Conservation (phyloP, 2,888 invertebrate species). For the Euphydryas editha region DNA sequence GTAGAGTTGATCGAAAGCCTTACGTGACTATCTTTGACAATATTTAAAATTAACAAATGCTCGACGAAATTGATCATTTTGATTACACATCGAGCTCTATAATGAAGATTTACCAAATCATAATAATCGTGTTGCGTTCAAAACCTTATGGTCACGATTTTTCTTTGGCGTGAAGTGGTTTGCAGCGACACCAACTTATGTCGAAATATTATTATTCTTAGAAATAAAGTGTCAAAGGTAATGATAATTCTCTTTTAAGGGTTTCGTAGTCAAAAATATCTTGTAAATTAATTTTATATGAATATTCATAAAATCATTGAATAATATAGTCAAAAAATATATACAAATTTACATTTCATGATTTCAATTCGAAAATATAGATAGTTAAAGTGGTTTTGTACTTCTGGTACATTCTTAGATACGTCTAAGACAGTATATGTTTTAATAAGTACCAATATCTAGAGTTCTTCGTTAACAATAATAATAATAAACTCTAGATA, state of each 20-base stretch:
- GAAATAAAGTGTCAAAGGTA: slow-evolving; percentile 7
- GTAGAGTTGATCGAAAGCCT: slow-evolving; percentile 45
- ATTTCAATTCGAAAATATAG: too few species aligned
- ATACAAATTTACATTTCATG: too few species aligned
- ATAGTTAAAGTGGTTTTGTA: too few species aligned
- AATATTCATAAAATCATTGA: too few species aligned
- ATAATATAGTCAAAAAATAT: too few species aligned
- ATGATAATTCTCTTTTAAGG: background rate
- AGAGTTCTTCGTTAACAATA: too few species aligned
- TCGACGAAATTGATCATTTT: slow-evolving; percentile 66
- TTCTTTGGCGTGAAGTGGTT: slow-evolving; percentile 48
- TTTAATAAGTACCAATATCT: too few species aligned
- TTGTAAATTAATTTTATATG: too few species aligned
- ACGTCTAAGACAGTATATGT: too few species aligned
- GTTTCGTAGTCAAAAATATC: slow-evolving; percentile 2
- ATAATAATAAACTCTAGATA: too few species aligned
- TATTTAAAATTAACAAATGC: slow-evolving; percentile 71
- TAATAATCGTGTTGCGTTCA: slow-evolving; percentile 59
- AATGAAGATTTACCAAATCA: slow-evolving; percentile 69
- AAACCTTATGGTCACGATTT: slow-evolving; percentile 54
- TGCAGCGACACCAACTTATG: slow-evolving; percentile 47
- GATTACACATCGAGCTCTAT: slow-evolving; percentile 61
- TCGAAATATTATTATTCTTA: slow-evolving; percentile 50
- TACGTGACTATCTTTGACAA: slow-evolving; percentile 54
- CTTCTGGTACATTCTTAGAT: too few species aligned